Percentiles rank a stretch among this genome's conserved stretches.
These are phyloP conservation scores for honey bee (Apis mellifera) DNA, from an alignment of 1,140 invertebrate species.

Conservation along the genomic window Amel_HAv3.1 CM009932.2:6207501-6208000, in stretches of 20 bases:
- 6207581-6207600: too few relatives aligned
- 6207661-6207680: neutral
- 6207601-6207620: neutral
- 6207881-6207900: conserved; percentile 35
- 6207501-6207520: too few relatives aligned
- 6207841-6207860: conserved; percentile 27
- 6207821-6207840: conserved; percentile 6
- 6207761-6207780: neutral
- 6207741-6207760: neutral
- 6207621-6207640: too few relatives aligned
- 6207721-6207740: neutral
- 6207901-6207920: conserved; percentile 64
- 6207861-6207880: conserved; percentile 33
- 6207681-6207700: neutral
- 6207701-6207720: too few relatives aligned
- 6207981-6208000: neutral
- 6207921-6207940: conserved; percentile 62
- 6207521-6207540: too few relatives aligned
- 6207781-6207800: conserved; percentile 10
- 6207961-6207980: neutral
- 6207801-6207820: conserved; percentile 25
- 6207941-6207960: neutral
- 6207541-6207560: too few relatives aligned
- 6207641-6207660: too few relatives aligned
- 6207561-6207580: too few relatives aligned